Conservation (phyloP, 2,797 vertebrate species). For the Antrozous pallidus region DNA sequence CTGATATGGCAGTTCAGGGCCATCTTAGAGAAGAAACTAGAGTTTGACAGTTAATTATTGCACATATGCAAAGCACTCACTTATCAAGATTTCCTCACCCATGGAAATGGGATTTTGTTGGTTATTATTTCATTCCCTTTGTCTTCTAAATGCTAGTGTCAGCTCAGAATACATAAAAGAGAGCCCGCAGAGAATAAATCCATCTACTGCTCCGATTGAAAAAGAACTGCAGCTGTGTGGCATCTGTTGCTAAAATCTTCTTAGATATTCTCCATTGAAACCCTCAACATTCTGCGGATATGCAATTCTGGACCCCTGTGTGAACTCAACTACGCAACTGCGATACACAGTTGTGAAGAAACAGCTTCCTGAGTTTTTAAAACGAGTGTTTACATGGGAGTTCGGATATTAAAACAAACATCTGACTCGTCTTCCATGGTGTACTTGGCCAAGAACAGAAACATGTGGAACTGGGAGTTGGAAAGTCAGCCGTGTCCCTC, state of each 20-base stretch:
- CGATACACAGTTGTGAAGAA: background rate
- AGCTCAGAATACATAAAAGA: constrained; percentile 46
- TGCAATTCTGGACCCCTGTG: background rate
- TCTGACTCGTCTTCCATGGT: background rate
- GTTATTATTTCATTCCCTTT: constrained; percentile 57
- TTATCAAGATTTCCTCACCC: background rate
- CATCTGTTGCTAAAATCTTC: constrained; percentile 59
- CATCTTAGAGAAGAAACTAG: constrained; percentile 4
- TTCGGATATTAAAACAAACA: background rate
- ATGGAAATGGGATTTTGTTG: constrained; percentile 1
- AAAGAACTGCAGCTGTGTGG: constrained; percentile 48
- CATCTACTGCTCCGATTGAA: background rate
- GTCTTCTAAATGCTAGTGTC: constrained; percentile 44
- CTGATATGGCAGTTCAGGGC: background rate
- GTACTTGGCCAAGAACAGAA: background rate
- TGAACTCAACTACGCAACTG: constrained; percentile 9
- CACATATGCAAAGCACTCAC: background rate
- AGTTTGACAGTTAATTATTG: constrained; percentile 4
- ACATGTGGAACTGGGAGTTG: background rate
- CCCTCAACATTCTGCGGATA: background rate
- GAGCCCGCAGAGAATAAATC: constrained; percentile 8
- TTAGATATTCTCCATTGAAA: constrained; percentile 22
- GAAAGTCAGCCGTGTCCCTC: background rate
- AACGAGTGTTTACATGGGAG: background rate
- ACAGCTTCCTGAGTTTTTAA: background rate